Percentiles rank a stretch among this genome's conserved stretches.
These are phyloP conservation scores for Galbula dea DNA, from an alignment of 2,113 vertebrate genomes.

Conservation along the genomic window DNA sequence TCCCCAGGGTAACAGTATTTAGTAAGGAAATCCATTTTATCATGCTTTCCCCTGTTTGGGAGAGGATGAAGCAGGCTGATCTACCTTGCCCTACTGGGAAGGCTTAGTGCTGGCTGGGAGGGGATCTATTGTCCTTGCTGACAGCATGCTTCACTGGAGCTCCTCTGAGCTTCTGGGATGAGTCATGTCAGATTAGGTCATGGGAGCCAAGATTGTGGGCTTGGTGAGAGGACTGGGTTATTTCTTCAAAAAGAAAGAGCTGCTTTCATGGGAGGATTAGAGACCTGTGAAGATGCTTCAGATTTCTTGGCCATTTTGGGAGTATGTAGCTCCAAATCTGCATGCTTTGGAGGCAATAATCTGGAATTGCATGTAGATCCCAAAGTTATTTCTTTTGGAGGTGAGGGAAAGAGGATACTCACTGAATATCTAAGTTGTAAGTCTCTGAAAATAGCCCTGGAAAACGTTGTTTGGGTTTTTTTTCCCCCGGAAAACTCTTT, in stretches of 20 bases:
- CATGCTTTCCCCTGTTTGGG: neutral
- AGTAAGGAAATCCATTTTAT: neutral
- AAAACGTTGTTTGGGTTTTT: neutral
- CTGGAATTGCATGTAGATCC: neutral
- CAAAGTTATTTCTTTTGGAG: neutral
- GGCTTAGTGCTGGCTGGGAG: neutral
- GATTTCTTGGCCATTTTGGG: neutral
- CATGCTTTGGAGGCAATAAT: neutral
- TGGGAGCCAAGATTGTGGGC: conserved; percentile 36
- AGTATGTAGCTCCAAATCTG: neutral
- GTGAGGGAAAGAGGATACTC: neutral
- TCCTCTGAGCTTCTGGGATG: neutral
- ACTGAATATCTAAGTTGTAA: neutral
- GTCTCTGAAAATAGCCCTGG: neutral
- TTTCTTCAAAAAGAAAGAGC: conserved; percentile 28
- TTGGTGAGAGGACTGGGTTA: neutral
- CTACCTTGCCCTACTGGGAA: neutral
- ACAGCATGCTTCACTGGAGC: neutral
- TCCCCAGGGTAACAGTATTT: neutral
- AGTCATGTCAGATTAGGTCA: conserved; percentile 30
- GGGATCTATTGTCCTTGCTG: neutral
- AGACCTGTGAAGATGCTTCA: neutral
- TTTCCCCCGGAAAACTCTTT: neutral
- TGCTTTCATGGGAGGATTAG: neutral
- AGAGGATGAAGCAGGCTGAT: neutral